Percentiles rank a stretch among this genome's conserved stretches.
Conservation (phyloP, 1,140 invertebrate genomes). For the Pseudachorutes palmiensis region DNA sequence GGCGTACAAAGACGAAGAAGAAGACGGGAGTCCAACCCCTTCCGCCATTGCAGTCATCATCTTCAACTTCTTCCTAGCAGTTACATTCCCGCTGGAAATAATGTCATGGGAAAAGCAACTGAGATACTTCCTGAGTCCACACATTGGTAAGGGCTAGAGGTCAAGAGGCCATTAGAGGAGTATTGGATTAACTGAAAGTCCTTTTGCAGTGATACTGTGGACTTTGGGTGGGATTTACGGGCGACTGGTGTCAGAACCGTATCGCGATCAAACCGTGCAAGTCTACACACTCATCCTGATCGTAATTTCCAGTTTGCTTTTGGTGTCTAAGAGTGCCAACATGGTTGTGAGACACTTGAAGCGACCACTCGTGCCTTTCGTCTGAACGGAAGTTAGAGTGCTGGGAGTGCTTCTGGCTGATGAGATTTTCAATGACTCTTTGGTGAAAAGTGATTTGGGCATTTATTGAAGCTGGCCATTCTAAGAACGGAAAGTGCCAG, state of each 20-base stretch:
- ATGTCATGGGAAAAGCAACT: conserved; percentile 16
- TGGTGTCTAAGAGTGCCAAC: neutral
- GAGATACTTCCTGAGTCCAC: conserved; percentile 10
- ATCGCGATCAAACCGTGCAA: conserved; percentile 9
- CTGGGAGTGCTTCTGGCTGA: neutral
- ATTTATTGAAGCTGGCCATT: neutral
- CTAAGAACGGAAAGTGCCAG: neutral
- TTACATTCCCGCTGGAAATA: conserved; percentile 13
- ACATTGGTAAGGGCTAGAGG: conserved; percentile 9
- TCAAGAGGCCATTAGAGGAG: too few relatives aligned
- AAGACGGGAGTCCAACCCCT: neutral
- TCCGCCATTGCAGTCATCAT: conserved; percentile 14
- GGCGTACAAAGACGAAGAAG: neutral
- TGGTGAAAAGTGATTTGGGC: neutral
- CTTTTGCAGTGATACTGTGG: too few relatives aligned
- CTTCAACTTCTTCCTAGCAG: conserved; percentile 15
- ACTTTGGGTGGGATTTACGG: neutral
- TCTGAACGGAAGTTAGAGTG: neutral
- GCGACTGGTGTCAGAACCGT: neutral
- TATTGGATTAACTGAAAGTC: too few relatives aligned
- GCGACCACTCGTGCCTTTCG: neutral
- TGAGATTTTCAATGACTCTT: neutral
- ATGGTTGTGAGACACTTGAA: conserved; percentile 14
- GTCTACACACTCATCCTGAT: conserved; percentile 15
- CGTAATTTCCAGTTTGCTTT: neutral